Evolutionary conservation across 2,888 invertebrate genomes (phyloP).

Genomic region (Oscheius sp.): DNA sequence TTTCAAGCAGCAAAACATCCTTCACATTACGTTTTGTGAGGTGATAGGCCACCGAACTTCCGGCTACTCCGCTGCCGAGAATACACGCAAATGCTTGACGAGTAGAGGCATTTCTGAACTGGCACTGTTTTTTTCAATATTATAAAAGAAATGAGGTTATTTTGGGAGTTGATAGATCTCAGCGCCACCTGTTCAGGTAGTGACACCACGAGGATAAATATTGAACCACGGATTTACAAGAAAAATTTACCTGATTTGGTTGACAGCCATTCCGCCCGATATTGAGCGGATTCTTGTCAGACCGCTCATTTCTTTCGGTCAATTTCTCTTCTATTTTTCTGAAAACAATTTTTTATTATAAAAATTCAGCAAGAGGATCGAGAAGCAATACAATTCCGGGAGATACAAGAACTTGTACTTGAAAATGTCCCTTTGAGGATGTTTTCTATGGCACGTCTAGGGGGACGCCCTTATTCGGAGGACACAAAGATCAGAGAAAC

Average conservation of each 20-base stretch:
- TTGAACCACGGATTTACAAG: too few relatives aligned
- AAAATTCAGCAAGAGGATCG: background rate
- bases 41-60: conserved; percentile 75
- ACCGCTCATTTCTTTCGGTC: conserved; percentile 21
- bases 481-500: too few relatives aligned
- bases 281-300: conserved; percentile 13
- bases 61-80: conserved; percentile 75
- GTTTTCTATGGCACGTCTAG: too few relatives aligned
- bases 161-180: too few relatives aligned
- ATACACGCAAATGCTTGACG: conserved; percentile 65
- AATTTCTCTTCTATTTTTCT: background rate
- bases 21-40: conserved; percentile 74
- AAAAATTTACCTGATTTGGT: conserved; percentile 11
- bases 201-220: too few relatives aligned
- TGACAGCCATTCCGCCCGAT: conserved; percentile 3
- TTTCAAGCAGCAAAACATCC: conserved; percentile 62
- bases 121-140: background rate
- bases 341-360: background rate
- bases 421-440: too few relatives aligned
- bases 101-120: conserved; percentile 39
- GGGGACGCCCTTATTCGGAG: too few relatives aligned
- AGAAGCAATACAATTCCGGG: background rate
- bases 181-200: too few relatives aligned
- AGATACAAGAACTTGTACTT: too few relatives aligned
- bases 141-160: background rate